Evolutionary conservation across 2,113 vertebrate species (phyloP).

Genomic region (Notechis scutatus): DNA sequence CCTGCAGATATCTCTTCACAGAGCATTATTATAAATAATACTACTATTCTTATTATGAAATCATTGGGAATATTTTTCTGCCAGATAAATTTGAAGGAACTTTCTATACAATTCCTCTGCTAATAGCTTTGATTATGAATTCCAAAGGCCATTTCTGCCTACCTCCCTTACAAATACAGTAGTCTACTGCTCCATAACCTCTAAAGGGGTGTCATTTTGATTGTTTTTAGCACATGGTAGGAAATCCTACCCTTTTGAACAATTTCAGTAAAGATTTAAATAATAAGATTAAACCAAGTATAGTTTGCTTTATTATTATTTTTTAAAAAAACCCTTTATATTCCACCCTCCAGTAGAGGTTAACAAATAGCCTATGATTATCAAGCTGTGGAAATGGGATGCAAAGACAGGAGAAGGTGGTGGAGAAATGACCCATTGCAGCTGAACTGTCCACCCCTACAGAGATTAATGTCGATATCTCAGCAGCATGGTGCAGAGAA

Average conservation of each 20-base stretch:
- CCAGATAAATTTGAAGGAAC: not conserved
- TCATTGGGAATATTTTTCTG: not conserved
- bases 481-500: not conserved
- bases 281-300: not conserved
- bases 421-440: conserved; percentile 8
- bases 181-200: not conserved
- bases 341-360: not conserved
- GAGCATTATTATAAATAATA: not conserved
- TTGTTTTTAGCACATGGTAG: not conserved
- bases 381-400: conserved; percentile 7
- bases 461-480: conserved; percentile 6
- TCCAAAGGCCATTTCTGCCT: not conserved
- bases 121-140: not conserved
- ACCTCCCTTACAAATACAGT: not conserved
- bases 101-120: not conserved
- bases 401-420: conserved; percentile 3
- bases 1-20: not conserved
- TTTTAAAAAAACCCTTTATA: not conserved
- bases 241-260: not conserved
- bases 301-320: not conserved
- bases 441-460: conserved; percentile 10
- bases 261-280: conserved; percentile 14
- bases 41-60: not conserved
- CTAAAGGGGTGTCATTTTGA: not conserved
- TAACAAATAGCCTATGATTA: conserved; percentile 19